Conservation (phyloP, 2,888 invertebrate genomes). For the Aporophyla lueneburgensis region DNA sequence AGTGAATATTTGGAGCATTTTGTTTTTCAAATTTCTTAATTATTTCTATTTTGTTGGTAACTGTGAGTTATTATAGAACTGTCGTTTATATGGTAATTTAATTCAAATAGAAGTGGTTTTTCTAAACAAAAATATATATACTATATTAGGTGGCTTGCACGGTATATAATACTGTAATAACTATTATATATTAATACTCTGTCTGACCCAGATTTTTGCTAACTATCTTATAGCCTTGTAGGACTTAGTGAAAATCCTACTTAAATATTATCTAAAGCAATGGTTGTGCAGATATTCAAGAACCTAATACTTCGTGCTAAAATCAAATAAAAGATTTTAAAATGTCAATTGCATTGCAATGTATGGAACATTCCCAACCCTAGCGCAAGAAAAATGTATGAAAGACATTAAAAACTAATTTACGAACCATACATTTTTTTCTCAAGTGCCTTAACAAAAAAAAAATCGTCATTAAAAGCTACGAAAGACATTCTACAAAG, state of each 20-base stretch:
- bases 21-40: slow-evolving; percentile 6
- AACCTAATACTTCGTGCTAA: not conserved
- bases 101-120: not conserved
- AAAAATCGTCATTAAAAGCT: slow-evolving; percentile 20
- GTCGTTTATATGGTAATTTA: slow-evolving; percentile 23
- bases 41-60: slow-evolving; percentile 10
- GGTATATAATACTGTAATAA: not conserved
- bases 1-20: slow-evolving; percentile 26
- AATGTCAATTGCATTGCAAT: not conserved
- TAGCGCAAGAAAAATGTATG: not conserved
- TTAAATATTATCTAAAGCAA: not conserved
- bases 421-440: not conserved
- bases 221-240: slow-evolving; percentile 8
- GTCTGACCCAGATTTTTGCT: slow-evolving; percentile 4
- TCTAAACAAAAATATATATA: not conserved
- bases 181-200: not conserved
- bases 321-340: not conserved
- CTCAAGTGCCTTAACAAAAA: slow-evolving; percentile 11
- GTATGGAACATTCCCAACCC: not conserved
- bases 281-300: not conserved
- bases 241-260: not conserved
- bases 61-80: not conserved
- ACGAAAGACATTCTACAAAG: not conserved
- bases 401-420: slow-evolving; percentile 34
- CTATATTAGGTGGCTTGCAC: not conserved